Evolutionary conservation across 2,888 invertebrate genomes (phyloP).

Genomic region (Brenthis daphne): DNA sequence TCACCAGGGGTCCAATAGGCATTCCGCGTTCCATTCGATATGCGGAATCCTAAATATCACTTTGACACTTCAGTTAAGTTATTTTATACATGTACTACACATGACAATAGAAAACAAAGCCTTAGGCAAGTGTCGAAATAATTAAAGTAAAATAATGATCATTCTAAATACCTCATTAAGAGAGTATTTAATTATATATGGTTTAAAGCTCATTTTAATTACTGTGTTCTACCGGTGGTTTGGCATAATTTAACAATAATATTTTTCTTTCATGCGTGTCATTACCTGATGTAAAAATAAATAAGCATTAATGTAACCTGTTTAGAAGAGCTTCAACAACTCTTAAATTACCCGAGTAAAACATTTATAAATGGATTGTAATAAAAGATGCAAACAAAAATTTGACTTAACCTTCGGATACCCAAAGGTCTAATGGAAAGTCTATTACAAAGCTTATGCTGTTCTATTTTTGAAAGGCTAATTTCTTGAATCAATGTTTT

Average conservation of each 20-base stretch:
- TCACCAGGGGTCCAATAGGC: too few relatives aligned
- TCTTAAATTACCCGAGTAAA: not conserved
- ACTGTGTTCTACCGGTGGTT: constrained; percentile 1
- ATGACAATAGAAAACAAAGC: not conserved
- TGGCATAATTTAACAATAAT: constrained; percentile 22
- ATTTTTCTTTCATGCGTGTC: constrained; percentile 8
- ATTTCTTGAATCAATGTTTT: too few relatives aligned
- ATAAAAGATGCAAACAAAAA: too few relatives aligned
- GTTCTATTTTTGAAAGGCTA: too few relatives aligned
- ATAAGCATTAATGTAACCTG: not conserved
- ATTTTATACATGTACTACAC: not conserved
- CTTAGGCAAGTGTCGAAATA: not conserved
- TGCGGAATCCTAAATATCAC: too few relatives aligned
- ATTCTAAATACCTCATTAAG: constrained; percentile 14
- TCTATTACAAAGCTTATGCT: too few relatives aligned
- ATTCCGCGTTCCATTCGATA: too few relatives aligned
- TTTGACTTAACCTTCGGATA: too few relatives aligned
- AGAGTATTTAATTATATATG: constrained; percentile 21
- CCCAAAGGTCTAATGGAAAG: too few relatives aligned
- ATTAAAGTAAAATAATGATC: constrained; percentile 16
- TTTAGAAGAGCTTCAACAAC: not conserved
- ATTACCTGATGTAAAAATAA: not conserved
- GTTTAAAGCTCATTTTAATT: constrained; percentile 19
- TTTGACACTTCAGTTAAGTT: too few relatives aligned
- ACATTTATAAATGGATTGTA: too few relatives aligned